Percentiles rank a stretch among this genome's conserved stretches.
Evolutionary conservation across 1,140 invertebrate genomes (phyloP).

Genomic region (Pseudomyrmex gracilis): DNA sequence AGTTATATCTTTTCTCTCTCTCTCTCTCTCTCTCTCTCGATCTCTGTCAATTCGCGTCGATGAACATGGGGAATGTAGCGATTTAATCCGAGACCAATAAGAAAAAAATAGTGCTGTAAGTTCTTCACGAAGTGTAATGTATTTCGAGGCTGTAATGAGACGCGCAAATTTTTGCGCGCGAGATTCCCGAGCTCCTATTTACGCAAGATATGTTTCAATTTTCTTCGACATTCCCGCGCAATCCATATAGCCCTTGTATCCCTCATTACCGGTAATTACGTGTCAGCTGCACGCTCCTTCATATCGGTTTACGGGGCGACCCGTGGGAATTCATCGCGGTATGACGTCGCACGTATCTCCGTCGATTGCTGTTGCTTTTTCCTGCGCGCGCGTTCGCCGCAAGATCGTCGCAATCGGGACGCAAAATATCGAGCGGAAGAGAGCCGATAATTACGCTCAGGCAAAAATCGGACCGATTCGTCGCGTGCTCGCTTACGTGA

Average conservation of each 20-base stretch:
- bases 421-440: constrained; percentile 7
- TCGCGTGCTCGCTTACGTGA: constrained; percentile 25
- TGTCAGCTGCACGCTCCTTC: constrained; percentile 51
- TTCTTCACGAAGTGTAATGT: neutral
- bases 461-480: constrained; percentile 46
- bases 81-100: constrained; percentile 44
- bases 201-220: constrained; percentile 5
- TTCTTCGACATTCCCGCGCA: constrained; percentile 18
- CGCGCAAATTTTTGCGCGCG: constrained; percentile 20
- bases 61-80: neutral
- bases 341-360: constrained; percentile 53
- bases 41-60: constrained; percentile 27
- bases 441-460: constrained; percentile 13
- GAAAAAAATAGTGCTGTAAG: neutral
- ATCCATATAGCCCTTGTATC: constrained; percentile 35
- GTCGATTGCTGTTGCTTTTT: constrained; percentile 50
- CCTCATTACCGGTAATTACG: constrained; percentile 55
- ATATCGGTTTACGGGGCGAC: constrained; percentile 38
- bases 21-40: constrained; percentile 1
- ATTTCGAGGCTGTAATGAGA: neutral
- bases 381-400: constrained; percentile 17
- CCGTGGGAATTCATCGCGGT: constrained; percentile 51
- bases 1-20: neutral
- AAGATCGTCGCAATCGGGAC: neutral
- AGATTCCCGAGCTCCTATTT: constrained; percentile 14